Evolutionary conservation across 1,140 invertebrate genomes (phyloP), one percentile per base, ranked within the genome.

Genomic region (Heliconius hermathena): DNA sequence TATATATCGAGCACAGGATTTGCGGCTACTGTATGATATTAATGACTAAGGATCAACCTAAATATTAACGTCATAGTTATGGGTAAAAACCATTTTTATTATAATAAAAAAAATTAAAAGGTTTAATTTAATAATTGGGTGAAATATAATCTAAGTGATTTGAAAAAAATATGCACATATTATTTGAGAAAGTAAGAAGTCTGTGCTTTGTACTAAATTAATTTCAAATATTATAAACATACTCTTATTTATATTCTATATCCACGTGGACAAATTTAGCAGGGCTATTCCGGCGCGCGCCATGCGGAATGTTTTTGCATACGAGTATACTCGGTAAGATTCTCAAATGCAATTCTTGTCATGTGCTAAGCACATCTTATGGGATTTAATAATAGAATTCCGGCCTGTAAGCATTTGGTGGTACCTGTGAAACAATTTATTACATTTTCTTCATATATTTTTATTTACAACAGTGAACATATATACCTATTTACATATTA

Each of bases 221-320:
- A 52, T 57, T 38, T 66, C 2, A 26, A 8, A 66, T 71, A 77
- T 26, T 81, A 78, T 81, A 79, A 71, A 82, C 82, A 74, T n/a
- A 73, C 8, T 77, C 79, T 84, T 81, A 80, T 76, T 74, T 71
- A 77, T 73, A 72, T 78, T 74, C 77, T 78, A 78, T 60, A 20
- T 66, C 76, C 73, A 78, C 76, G 73, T 81, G 78, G 76, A 83
- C 80, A 80, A 87, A 87, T 87, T 82, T 87, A 87, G 81, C 75
- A 46, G 76, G 52, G 66, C 78, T 87, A 85, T 85, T 85, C 80
- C 78, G 71, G 81, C 73, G 79, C 83, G 79, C 77, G 72, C 76
- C 70, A 73, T 54, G 79, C 76, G 79, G 83, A 82, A 83, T 85
- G 84, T 78, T 76, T 74, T 71, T 71, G 80, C 77, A 78, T 81